Percentiles rank a stretch among this genome's conserved stretches.
phyloP scores from a whole-genome alignment of 2,888 invertebrate species.

The Apamea anceps region DNA sequence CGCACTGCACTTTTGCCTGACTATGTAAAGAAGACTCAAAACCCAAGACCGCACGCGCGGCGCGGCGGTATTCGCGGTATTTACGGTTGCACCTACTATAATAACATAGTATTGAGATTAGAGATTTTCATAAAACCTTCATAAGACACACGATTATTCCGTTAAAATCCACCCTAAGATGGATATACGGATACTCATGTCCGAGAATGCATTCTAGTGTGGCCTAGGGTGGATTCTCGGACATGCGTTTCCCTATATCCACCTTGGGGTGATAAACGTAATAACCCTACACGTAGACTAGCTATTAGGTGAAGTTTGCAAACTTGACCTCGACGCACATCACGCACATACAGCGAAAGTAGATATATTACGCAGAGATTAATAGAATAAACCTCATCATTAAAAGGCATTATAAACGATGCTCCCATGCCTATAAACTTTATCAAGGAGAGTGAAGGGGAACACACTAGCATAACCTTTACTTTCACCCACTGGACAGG shows the following conservation, averaged over 20 bases:
- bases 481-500: constrained; percentile 50
- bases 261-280: no score
- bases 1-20: no score
- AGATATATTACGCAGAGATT: neutral
- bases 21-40: neutral
- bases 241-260: no score
- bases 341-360: neutral
- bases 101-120: neutral
- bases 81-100: no score
- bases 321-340: neutral
- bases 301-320: neutral
- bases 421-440: constrained; percentile 10
- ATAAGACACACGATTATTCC: no score
- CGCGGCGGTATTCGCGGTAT: no score
- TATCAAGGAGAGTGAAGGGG: constrained; percentile 38
- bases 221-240: no score
- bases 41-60: neutral
- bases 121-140: neutral
- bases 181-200: no score
- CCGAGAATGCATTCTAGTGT: no score
- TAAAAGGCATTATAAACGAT: neutral
- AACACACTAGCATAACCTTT: neutral
- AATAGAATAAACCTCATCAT: neutral
- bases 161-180: no score
- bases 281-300: neutral